phyloP scores from a whole-genome alignment of 2,797 vertebrate genomes.

The Anguilla marmorata region DNA sequence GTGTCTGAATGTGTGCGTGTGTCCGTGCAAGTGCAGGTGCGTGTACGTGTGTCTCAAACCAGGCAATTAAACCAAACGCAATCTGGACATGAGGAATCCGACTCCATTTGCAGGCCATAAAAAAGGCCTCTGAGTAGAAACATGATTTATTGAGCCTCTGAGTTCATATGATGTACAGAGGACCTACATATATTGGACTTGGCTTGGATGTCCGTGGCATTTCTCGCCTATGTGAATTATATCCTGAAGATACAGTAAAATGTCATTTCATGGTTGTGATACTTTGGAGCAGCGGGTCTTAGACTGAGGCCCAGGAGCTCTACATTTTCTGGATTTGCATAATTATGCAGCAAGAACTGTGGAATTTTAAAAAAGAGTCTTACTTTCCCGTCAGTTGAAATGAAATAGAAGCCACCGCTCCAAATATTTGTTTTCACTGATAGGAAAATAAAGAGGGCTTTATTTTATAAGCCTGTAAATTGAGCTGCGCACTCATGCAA shows the following conservation, averaged over 20 bases:
- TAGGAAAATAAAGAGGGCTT: not conserved
- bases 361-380: not conserved
- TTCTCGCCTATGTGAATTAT: not conserved
- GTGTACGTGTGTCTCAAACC: not conserved
- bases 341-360: not conserved
- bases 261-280: not conserved
- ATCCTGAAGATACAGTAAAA: not conserved
- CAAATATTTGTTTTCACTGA: not conserved
- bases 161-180: not conserved
- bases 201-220: not conserved
- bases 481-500: too few species aligned
- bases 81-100: not conserved
- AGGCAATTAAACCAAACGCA: not conserved
- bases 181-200: not conserved
- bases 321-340: not conserved
- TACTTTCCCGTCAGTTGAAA: not conserved
- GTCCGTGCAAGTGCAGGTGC: too few species aligned
- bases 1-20: too few species aligned
- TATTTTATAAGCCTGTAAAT: not conserved
- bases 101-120: not conserved
- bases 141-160: not conserved
- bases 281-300: not conserved
- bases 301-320: not conserved
- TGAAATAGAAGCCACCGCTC: not conserved
- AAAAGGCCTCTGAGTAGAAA: not conserved